Conservation (phyloP, 2,888 invertebrate species). For the Parapristionchus giblindavisi region DNA sequence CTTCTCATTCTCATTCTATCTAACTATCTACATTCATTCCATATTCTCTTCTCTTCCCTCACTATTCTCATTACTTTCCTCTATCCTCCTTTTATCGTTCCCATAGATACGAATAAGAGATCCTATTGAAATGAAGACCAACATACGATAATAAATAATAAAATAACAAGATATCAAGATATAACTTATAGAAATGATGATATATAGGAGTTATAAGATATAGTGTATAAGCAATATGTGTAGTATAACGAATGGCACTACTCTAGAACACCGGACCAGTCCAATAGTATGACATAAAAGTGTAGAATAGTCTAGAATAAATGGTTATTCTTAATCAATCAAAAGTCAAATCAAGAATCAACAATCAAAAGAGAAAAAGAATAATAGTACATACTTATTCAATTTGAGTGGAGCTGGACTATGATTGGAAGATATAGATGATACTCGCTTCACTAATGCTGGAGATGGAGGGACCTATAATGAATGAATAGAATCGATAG, state of each 20-base stretch:
- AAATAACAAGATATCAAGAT: no score
- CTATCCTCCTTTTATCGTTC: constrained; percentile 19
- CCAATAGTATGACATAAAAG: no score
- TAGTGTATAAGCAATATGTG: no score
- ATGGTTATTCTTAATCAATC: no score
- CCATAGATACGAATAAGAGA: neutral
- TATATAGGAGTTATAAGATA: no score
- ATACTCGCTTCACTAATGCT: constrained; percentile 14
- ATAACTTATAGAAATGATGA: no score
- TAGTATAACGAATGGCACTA: no score
- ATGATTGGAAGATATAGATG: constrained; percentile 20
- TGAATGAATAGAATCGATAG: neutral
- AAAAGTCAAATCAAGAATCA: constrained; percentile 5
- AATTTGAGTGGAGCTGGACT: constrained; percentile 42
- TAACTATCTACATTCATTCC: neutral
- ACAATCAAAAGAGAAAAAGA: neutral
- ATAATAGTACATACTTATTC: constrained; percentile 37
- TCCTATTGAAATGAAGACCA: neutral
- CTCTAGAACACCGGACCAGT: no score
- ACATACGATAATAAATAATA: no score
- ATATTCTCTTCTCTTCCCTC: neutral
- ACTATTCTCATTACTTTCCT: neutral
- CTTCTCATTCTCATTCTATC: constrained; percentile 42
- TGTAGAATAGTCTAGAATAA: no score
- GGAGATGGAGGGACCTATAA: constrained; percentile 35